Evolutionary conservation across 2,797 vertebrate genomes (phyloP).

Genomic region (Pelochelys cantorii): DNA sequence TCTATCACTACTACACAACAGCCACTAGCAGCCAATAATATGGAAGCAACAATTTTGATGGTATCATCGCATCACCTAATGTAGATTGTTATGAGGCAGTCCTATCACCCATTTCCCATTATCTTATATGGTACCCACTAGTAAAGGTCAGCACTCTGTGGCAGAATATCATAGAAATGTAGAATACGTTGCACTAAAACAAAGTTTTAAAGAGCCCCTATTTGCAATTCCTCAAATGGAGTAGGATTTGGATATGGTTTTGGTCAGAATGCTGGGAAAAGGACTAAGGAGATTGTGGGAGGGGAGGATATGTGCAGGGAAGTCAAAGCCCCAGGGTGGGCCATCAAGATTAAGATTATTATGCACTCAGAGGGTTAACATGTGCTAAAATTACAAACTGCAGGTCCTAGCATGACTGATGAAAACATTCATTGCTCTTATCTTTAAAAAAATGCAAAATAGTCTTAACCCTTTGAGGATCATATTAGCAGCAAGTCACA

Average conservation of each 20-base stretch:
- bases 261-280: constrained; percentile 54
- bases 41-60: constrained; percentile 66
- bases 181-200: neutral
- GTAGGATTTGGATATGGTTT: constrained; percentile 20
- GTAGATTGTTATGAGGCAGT: constrained; percentile 29
- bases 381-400: constrained; percentile 80
- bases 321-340: constrained; percentile 68
- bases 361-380: constrained; percentile 84
- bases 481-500: constrained; percentile 81
- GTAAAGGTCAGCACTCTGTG: neutral
- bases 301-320: constrained; percentile 51
- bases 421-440: constrained; percentile 85
- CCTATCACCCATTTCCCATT: constrained; percentile 23
- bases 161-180: constrained; percentile 4
- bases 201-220: constrained; percentile 20
- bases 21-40: constrained; percentile 62
- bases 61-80: constrained; percentile 31
- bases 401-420: constrained; percentile 79
- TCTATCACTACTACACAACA: constrained; percentile 1
- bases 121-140: neutral
- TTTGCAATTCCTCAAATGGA: constrained; percentile 36
- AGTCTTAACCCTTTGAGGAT: constrained; percentile 86
- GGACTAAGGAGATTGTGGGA: constrained; percentile 58
- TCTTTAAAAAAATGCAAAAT: constrained; percentile 77
- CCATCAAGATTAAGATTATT: constrained; percentile 58